Evolutionary conservation across 2,113 vertebrate species (phyloP), one percentile per base, ranked within the genome.

Genomic region (Chloropsis hardwickii): DNA sequence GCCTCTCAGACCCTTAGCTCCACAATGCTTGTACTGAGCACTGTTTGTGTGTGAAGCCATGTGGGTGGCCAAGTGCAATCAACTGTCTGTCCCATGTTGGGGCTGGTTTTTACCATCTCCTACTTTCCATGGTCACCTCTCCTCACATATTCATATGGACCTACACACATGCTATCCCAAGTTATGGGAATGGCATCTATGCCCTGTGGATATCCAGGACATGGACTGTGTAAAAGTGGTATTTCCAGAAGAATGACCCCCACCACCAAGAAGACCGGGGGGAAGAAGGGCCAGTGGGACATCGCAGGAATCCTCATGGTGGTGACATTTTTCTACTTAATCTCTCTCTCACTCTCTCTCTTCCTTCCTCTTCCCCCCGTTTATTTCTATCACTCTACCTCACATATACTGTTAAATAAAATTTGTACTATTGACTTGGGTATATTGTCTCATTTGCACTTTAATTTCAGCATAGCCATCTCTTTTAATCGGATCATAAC

Each of bases 301-400:
- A 31, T 7, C 0, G 0, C 17, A 66, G 21, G 20, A 42, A 50
- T 35, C 25, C 17, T 50, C 5, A 21, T 10, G 3, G 7, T 18
- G 61, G 5, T 50, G 17, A 18, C 31, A 18, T 37, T 42, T 86
- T 58, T 51, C 25, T 31, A 17, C 7, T 56, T 44, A 31, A 58
- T 44, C 11, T 48, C 25, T 42, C 14, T 44, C 16, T 60, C 0
- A 0, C 7, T 35, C 25, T 60, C 25, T 39, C 4, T 35, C 11
- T 54, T 54, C 16, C 25, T 57, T 12, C 20, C 8, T 48, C 20
- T 42, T 50, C 13, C 8, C 7, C 17, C 11, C 10, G 42, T 66
- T 57, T 56, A 12, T 50, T 76, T 42, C 71, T 35, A 17, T 35
- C 2, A 11, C 11, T 27, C 25, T 58, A 58, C 27, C 21, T 76